Evolutionary conservation across 2,888 invertebrate genomes (phyloP), one percentile per base, ranked within the genome.

Genomic region (Rotaria macrura): DNA sequence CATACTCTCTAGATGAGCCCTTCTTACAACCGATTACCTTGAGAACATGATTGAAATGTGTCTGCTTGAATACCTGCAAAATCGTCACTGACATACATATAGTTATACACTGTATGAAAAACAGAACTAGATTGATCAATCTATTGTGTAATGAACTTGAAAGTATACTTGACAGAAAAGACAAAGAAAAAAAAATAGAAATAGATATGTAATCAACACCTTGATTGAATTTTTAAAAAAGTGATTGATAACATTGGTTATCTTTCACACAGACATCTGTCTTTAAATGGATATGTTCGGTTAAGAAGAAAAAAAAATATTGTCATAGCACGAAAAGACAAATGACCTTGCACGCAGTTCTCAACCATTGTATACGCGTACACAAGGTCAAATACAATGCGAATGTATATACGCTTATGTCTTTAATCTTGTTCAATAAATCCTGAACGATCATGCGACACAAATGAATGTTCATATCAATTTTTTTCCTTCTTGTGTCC

Each of bases 401-500:
- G 17, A 34, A 17, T 29, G 17, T 34, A 65, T 34, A 65, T 65
- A 34, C 57, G n/a, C 34, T 65, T 34, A 65, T 65, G 65, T 34
- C 65, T 65, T 65, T 65, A 65, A 65, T 65, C 65, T 65, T 65
- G 65, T 65, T 14, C 65, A 65, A 65, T 65, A 65, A 65, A 65
- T 65, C 65, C 34, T 65, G 29, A 65, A 29, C 34, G 17, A 65
- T 65, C 65, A 65, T 34, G 65, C 65, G 65, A 65, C 65, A 65
- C 29, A n/a, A n/a, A n/a, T n/a, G 34, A 65, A 65, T 65, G 65
- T 65, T 29, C 65, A 34, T 29, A 65, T n/a, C 34, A 65, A 65
- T 65, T 17, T 65, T 29, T 65, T 65, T 34, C 55, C n/a, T n/a
- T 65, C 34, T 65, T 29, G 65, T 34, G 65, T 65, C 65, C 65